These are phyloP conservation scores for Listrodromus nycthemerus DNA, from an alignment of 2,888 invertebrate genomes.

Conservation along the genomic window DNA sequence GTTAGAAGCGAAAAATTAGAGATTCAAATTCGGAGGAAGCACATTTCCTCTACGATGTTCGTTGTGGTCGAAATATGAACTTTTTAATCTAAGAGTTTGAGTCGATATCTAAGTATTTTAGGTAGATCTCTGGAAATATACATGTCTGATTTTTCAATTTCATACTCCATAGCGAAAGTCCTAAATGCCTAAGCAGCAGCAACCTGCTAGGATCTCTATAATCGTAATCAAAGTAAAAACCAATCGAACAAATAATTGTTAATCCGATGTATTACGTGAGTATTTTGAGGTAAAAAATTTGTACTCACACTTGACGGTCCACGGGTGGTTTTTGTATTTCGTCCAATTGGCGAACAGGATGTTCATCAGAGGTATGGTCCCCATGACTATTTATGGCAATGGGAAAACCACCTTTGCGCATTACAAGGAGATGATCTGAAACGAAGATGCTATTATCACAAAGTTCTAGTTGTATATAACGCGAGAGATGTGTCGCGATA, in stretches of 20 bases:
- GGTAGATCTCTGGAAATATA: no score
- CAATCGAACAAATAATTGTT: no score
- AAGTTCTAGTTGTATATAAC: constrained; percentile 9
- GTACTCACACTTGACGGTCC: constrained; percentile 85
- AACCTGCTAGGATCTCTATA: no score
- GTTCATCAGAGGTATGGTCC: constrained; percentile 71
- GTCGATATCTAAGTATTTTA: no score
- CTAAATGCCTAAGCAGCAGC: no score
- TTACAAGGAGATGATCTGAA: constrained; percentile 86
- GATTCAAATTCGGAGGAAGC: no score
- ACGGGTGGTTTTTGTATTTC: constrained; percentile 81
- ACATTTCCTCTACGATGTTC: no score
- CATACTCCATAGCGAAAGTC: no score
- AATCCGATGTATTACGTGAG: neutral
- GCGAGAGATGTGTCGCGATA: neutral
- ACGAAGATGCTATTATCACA: constrained; percentile 65
- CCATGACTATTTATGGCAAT: constrained; percentile 81
- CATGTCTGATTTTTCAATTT: no score
- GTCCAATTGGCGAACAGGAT: constrained; percentile 82
- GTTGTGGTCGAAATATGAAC: no score
- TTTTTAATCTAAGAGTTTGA: no score
- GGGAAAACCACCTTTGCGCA: constrained; percentile 86
- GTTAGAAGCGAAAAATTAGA: neutral
- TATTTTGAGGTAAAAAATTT: neutral
- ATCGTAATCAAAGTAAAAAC: no score